These are phyloP conservation scores for Hesperia comma DNA, from an alignment of 2,888 invertebrate species.

Conservation along the genomic window DNA sequence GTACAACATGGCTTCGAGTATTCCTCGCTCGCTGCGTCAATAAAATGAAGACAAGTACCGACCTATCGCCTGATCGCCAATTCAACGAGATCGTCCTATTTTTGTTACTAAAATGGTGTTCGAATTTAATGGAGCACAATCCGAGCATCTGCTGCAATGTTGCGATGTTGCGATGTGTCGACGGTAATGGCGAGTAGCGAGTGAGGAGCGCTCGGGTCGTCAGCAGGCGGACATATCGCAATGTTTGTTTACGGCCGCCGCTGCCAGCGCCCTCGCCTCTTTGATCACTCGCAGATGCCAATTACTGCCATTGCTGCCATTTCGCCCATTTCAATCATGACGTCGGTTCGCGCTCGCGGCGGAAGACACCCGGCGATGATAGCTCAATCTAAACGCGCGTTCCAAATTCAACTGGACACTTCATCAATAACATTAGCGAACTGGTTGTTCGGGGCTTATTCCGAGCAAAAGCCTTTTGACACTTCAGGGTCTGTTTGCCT, in stretches of 20 bases:
- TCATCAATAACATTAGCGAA: no score
- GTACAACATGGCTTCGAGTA: neutral
- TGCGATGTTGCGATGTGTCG: conserved; percentile 12
- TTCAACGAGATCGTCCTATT: conserved; percentile 16
- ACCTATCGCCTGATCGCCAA: neutral
- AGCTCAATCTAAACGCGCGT: conserved; percentile 13
- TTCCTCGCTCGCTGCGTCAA: neutral
- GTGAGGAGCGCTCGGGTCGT: conserved; percentile 17
- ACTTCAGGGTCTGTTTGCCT: no score
- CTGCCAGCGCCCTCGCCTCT: neutral
- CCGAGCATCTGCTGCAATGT: conserved; percentile 4
- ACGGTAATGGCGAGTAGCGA: conserved; percentile 31
- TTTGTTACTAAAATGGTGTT: conserved; percentile 21
- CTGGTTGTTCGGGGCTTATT: no score
- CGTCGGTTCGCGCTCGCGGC: conserved; percentile 10
- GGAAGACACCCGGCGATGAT: conserved; percentile 16
- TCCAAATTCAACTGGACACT: neutral
- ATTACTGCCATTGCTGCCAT: conserved; percentile 19
- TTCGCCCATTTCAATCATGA: conserved; percentile 15
- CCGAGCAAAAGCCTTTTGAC: no score
- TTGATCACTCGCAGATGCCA: conserved; percentile 24
- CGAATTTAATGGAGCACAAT: conserved; percentile 14
- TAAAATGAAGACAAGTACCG: conserved; percentile 1
- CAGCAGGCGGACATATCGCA: conserved; percentile 9
- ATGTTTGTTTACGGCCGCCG: conserved; percentile 15